These are phyloP conservation scores for Balaenoptera acutorostrata DNA, from an alignment of 2,113 vertebrate species.

Conservation along the genomic window DNA sequence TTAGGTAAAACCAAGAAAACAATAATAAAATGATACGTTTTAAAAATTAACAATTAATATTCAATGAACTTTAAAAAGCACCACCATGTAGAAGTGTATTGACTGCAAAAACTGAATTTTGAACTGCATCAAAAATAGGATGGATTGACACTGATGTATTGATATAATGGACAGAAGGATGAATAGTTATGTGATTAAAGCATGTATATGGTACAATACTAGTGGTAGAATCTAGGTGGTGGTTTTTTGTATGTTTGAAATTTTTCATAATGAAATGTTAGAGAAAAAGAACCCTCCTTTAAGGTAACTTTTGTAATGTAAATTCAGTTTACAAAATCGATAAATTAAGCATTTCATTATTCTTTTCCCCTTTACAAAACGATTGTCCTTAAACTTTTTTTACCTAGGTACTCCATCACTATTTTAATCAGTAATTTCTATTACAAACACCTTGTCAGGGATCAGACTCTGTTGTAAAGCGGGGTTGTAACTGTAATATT, in stretches of 20 bases:
- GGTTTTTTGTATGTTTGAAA: background rate
- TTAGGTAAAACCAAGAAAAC: background rate
- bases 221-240: background rate
- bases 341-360: background rate
- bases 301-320: background rate
- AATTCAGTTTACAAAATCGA: background rate
- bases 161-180: background rate
- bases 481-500: background rate
- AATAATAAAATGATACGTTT: background rate
- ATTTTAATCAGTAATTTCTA: background rate
- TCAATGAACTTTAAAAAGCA: background rate
- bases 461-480: background rate
- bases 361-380: background rate
- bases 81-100: background rate
- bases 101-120: background rate
- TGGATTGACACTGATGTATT: background rate
- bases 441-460: background rate
- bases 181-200: background rate
- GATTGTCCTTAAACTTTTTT: background rate
- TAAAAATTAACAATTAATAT: background rate
- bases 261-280: background rate
- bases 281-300: background rate
- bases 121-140: background rate
- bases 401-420: background rate
- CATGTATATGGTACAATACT: background rate